These are phyloP conservation scores for Pandion haliaetus DNA, from an alignment of 2,113 vertebrate genomes.

Conservation along the genomic window DNA sequence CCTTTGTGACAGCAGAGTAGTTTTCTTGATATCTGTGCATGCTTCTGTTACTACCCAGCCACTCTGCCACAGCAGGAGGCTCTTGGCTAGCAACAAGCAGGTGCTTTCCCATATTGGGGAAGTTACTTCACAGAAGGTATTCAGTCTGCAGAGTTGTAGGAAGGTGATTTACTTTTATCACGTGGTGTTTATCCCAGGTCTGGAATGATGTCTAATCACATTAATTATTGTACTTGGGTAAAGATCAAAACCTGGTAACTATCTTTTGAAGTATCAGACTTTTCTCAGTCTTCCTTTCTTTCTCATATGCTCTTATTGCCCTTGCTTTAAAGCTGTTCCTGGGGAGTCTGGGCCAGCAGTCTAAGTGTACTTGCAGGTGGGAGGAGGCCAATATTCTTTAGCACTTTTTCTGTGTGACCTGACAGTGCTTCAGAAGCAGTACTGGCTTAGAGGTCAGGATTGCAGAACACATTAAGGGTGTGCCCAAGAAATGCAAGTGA, in stretches of 20 bases:
- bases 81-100: not conserved
- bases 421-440: not conserved
- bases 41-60: not conserved
- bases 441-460: not conserved
- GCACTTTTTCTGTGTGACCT: not conserved
- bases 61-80: not conserved
- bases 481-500: not conserved
- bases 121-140: not conserved
- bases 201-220: not conserved
- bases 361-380: not conserved
- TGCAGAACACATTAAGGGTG: not conserved
- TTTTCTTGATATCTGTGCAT: not conserved
- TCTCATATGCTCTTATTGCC: not conserved
- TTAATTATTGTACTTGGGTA: not conserved
- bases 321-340: not conserved
- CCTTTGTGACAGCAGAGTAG: not conserved
- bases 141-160: not conserved
- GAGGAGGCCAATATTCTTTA: not conserved
- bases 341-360: not conserved
- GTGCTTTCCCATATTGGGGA: not conserved
- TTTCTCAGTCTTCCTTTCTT: not conserved
- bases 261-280: not conserved
- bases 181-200: not conserved
- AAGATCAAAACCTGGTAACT: not conserved
- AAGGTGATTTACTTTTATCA: not conserved